Percentiles rank a stretch among this genome's conserved stretches.
Evolutionary conservation across 30 jellyfish, hydroid and myxozoan genomes (phyloP).

Genomic region (Cassiopea xamachana): DNA sequence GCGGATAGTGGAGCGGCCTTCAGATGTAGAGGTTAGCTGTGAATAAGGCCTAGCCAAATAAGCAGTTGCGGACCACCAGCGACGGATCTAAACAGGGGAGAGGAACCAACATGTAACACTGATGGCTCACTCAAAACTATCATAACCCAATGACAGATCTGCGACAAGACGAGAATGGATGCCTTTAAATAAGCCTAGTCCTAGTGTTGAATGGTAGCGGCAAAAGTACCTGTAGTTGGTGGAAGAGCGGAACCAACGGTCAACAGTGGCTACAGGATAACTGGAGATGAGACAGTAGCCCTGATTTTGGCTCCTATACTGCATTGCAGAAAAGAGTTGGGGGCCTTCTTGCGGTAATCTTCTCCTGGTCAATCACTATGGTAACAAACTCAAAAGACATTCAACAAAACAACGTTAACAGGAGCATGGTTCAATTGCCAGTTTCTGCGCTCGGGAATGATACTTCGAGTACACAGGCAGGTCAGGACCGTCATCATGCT

Average conservation of each 20-base stretch:
- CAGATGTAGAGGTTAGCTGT: neutral
- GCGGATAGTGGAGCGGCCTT: neutral
- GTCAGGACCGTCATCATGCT: conserved; percentile 9
- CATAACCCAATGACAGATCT: neutral
- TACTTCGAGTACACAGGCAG: conserved; percentile 6
- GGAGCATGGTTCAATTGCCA: neutral
- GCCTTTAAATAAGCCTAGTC: neutral
- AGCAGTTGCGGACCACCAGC: neutral
- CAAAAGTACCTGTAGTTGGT: conserved; percentile 30
- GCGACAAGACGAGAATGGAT: neutral
- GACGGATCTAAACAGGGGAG: neutral
- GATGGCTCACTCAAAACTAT: neutral
- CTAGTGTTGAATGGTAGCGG: neutral
- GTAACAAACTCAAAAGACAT: too few relatives aligned
- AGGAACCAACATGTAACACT: neutral
- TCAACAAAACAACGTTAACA: too few relatives aligned
- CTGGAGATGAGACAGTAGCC: neutral
- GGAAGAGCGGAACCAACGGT: conserved; percentile 17
- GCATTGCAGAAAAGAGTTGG: neutral
- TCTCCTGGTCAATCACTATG: neutral
- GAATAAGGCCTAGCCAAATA: too few relatives aligned
- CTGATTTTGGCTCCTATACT: conserved; percentile 11
- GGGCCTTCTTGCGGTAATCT: too few relatives aligned
- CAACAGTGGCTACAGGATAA: neutral
- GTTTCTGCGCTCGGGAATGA: neutral